Evolutionary conservation across 2,797 vertebrate genomes (phyloP).

Genomic region (Thalassophryne amazonica): DNA sequence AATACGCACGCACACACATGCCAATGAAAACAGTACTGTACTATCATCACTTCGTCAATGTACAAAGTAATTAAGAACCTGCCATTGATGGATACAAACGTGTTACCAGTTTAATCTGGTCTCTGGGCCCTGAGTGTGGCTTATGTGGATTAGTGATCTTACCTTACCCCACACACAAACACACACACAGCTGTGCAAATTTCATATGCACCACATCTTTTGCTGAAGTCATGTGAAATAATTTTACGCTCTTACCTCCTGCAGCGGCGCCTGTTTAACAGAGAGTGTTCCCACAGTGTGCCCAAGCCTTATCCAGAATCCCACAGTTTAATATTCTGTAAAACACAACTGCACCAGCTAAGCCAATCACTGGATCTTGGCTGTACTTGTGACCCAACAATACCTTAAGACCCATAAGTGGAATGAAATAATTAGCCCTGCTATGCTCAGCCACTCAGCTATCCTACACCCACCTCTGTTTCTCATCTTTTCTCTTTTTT

Average conservation of each 20-base stretch:
- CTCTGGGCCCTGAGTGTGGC: too few relatives aligned
- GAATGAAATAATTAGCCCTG: slow-evolving; percentile 74
- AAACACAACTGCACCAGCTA: slow-evolving; percentile 45
- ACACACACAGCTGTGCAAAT: not conserved
- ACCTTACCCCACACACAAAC: not conserved
- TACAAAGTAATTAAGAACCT: too few relatives aligned
- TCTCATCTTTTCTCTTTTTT: slow-evolving; percentile 53
- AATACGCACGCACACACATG: not conserved
- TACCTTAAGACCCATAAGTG: slow-evolving; percentile 64
- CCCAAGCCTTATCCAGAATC: slow-evolving; percentile 23
- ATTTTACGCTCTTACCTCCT: slow-evolving; percentile 16
- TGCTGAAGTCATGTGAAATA: slow-evolving; percentile 35
- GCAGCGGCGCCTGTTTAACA: slow-evolving; percentile 28
- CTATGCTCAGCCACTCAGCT: slow-evolving; percentile 53
- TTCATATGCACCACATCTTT: not conserved
- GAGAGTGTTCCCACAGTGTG: slow-evolving; percentile 21
- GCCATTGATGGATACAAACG: too few relatives aligned
- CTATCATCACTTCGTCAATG: too few relatives aligned
- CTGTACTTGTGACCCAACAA: slow-evolving; percentile 54
- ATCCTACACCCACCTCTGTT: slow-evolving; percentile 25
- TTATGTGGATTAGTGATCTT: too few relatives aligned
- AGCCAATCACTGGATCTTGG: slow-evolving; percentile 57
- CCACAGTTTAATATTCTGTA: slow-evolving; percentile 49
- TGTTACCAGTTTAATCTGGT: too few relatives aligned
- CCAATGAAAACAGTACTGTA: too few relatives aligned